Evolutionary conservation across 2,797 vertebrate genomes (phyloP).

Genomic region (Coilia nasus): DNA sequence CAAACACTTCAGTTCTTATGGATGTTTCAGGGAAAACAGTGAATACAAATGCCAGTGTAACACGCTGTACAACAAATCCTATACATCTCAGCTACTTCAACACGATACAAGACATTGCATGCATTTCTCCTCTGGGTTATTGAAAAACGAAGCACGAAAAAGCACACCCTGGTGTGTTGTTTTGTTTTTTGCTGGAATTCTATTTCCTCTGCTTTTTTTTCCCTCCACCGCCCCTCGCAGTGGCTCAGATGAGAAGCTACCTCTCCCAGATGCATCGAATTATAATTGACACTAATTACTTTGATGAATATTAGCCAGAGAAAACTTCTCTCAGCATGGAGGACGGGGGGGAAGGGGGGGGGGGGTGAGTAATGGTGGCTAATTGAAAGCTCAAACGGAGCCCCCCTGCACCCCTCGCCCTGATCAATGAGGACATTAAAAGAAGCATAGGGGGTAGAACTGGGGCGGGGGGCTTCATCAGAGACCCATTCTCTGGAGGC

Average conservation of each 20-base stretch:
- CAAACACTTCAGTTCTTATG: conserved; percentile 17
- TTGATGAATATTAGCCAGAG: conserved; percentile 73
- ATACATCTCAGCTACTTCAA: background rate
- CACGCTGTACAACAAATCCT: conserved; percentile 16
- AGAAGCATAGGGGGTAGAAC: conserved; percentile 44
- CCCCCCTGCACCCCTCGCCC: conserved; percentile 49
- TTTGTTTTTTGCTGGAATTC: background rate
- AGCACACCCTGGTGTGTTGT: background rate
- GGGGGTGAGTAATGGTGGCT: conserved; percentile 53
- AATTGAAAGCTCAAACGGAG: conserved; percentile 59
- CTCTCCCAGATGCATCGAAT: conserved; percentile 70
- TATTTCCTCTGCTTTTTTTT: background rate
- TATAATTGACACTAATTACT: conserved; percentile 77
- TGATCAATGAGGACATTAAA: conserved; percentile 74
- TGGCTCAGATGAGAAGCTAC: conserved; percentile 53
- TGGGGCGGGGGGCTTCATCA: conserved; percentile 67
- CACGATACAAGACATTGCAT: background rate
- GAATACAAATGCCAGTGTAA: conserved; percentile 18
- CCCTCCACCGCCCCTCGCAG: conserved; percentile 49
- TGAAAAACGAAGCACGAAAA: background rate
- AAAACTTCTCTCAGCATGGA: conserved; percentile 62
- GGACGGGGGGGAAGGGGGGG: too few relatives aligned
- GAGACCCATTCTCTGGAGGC: conserved; percentile 56
- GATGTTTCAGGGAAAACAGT: conserved; percentile 4
- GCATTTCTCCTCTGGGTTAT: background rate